Conservation (phyloP, 2,888 invertebrate genomes). For the Quadroppia sp. region DNA sequence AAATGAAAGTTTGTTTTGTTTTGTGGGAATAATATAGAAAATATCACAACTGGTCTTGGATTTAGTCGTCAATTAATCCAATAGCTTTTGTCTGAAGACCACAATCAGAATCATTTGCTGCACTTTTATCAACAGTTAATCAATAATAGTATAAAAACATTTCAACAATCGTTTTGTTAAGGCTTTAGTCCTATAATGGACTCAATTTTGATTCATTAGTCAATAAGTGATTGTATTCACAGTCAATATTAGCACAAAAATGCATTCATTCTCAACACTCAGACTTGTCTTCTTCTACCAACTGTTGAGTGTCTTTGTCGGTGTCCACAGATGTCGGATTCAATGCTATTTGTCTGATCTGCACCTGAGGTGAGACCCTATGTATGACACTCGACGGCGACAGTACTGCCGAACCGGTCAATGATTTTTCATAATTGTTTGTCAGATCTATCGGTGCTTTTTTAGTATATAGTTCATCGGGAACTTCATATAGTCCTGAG, state of each 20-base stretch:
- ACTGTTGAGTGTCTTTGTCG: constrained; percentile 82
- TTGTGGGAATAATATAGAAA: neutral
- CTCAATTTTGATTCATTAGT: constrained; percentile 20
- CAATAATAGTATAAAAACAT: neutral
- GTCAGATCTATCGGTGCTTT: constrained; percentile 41
- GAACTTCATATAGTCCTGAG: constrained; percentile 49
- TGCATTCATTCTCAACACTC: constrained; percentile 48
- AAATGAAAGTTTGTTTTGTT: neutral
- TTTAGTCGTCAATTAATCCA: neutral
- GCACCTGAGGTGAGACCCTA: constrained; percentile 67
- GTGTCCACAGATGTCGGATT: constrained; percentile 78
- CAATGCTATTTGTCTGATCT: constrained; percentile 69
- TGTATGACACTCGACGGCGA: constrained; percentile 78
- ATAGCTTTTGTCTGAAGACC: neutral
- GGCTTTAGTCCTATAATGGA: constrained; percentile 25
- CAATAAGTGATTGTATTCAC: constrained; percentile 2
- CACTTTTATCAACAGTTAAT: neutral
- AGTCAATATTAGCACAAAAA: constrained; percentile 22
- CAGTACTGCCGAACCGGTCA: constrained; percentile 65
- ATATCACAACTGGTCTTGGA: constrained; percentile 16
- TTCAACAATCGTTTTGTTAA: neutral
- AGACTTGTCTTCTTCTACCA: constrained; percentile 74
- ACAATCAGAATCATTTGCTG: constrained; percentile 8
- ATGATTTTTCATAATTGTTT: constrained; percentile 12
- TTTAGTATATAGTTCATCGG: constrained; percentile 45